phyloP scores from a whole-genome alignment of 2,113 vertebrate genomes.

The Hepsetus odoe region DNA sequence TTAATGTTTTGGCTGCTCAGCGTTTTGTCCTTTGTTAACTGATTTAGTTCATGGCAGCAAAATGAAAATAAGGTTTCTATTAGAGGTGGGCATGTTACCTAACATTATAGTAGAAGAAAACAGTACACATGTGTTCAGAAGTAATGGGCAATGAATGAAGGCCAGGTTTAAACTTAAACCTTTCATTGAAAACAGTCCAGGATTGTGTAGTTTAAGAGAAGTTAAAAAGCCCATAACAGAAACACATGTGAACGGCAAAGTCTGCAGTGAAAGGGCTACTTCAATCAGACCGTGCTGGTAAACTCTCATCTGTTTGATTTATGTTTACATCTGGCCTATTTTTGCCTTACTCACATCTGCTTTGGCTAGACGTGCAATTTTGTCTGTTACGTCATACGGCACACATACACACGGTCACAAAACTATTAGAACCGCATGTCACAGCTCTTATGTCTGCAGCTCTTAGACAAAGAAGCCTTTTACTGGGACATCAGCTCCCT shows the following conservation, averaged over 20 bases:
- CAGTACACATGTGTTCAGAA: constrained; percentile 1
- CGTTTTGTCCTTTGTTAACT: too few relatives aligned
- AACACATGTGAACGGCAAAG: constrained; percentile 17
- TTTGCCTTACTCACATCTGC: constrained; percentile 45
- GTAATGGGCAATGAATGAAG: neutral
- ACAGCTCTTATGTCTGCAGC: constrained; percentile 22
- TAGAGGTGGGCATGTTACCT: neutral
- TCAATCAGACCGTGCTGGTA: constrained; percentile 14
- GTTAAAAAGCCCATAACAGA: neutral
- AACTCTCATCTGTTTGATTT: constrained; percentile 36
- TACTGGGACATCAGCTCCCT: constrained; percentile 32
- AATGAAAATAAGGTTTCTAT: neutral
- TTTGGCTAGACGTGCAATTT: constrained; percentile 48
- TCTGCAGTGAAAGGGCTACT: neutral
- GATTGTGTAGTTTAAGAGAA: neutral
- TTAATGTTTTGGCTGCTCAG: too few relatives aligned
- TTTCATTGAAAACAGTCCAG: neutral
- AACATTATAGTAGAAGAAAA: neutral
- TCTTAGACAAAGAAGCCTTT: constrained; percentile 57
- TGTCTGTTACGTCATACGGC: constrained; percentile 44
- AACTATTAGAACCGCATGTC: constrained; percentile 44
- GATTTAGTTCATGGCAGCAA: neutral
- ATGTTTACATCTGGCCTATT: constrained; percentile 30
- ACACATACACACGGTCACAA: constrained; percentile 18
- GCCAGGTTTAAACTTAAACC: neutral